Percentiles rank a stretch among this genome's conserved stretches.
These are phyloP conservation scores for Mesocentrotus franciscanus DNA, from an alignment of 53 echinoderm and acorn worm genomes.

Conservation along the genomic window DNA sequence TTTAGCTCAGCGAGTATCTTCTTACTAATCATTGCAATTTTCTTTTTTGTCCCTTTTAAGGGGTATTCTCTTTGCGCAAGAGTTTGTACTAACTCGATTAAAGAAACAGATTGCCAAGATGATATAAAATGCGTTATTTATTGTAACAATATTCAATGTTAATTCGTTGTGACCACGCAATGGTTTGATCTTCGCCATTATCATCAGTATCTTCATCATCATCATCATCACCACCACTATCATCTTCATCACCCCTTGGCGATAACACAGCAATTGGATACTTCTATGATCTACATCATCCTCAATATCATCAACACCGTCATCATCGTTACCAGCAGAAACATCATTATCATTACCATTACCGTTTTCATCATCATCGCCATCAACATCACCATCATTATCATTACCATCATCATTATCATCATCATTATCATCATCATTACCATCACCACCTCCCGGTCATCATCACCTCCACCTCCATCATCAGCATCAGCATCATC, in stretches of 20 bases:
- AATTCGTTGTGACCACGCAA: too few relatives aligned
- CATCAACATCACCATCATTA: slow-evolving; percentile 10
- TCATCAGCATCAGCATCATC: slow-evolving; percentile 27
- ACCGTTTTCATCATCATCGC: background rate
- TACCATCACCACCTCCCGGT: background rate
- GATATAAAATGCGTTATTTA: too few relatives aligned
- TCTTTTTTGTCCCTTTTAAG: too few relatives aligned
- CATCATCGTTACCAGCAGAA: background rate
- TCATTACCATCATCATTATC: background rate
- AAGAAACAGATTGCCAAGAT: too few relatives aligned
- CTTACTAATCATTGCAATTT: too few relatives aligned
- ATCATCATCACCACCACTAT: background rate
- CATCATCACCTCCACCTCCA: slow-evolving; percentile 12
- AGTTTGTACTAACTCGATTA: too few relatives aligned
- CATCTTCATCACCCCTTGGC: background rate
- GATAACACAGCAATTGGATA: background rate
- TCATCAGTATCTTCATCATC: background rate
- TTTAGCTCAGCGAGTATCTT: too few relatives aligned
- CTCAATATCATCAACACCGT: background rate
- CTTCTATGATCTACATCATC: slow-evolving; percentile 7
- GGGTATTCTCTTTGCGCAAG: too few relatives aligned
- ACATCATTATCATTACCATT: background rate
- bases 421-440: background rate
- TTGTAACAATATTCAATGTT: too few relatives aligned
- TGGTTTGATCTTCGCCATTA: slow-evolving; percentile 7